Conservation (phyloP, 2,888 invertebrate genomes). For the Frankliniella fusca region DNA sequence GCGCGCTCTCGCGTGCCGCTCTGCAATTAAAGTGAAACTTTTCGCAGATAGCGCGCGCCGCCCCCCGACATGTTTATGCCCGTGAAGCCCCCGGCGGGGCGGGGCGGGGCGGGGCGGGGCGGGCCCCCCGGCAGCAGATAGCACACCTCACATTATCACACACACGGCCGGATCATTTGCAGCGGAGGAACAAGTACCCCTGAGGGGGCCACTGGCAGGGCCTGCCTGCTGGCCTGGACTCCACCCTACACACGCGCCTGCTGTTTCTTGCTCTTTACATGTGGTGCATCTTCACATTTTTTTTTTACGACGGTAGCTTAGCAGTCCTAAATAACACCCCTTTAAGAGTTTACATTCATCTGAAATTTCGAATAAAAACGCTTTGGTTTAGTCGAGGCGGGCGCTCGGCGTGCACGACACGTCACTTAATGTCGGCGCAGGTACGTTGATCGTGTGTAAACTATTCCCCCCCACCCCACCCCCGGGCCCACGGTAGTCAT, state of each 20-base stretch:
- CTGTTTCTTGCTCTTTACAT: not conserved
- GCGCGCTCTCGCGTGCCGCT: not conserved
- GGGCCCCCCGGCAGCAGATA: not conserved
- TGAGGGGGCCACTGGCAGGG: not conserved
- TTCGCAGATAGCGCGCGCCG: not conserved
- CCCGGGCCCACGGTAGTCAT: not conserved
- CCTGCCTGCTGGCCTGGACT: not conserved
- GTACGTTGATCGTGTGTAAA: too few relatives aligned
- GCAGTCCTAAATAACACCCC: too few relatives aligned
- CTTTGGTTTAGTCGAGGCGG: too few relatives aligned
- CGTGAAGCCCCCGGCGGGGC: not conserved
- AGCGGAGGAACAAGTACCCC: not conserved
- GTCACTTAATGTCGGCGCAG: too few relatives aligned
- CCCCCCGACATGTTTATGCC: not conserved
- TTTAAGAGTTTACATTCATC: too few relatives aligned
- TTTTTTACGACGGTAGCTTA: not conserved
- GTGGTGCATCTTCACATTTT: not conserved
- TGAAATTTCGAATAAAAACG: too few relatives aligned
- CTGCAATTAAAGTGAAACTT: conserved; percentile 16
- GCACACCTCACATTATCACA: not conserved
- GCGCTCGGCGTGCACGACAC: too few relatives aligned
- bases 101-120: too few relatives aligned
- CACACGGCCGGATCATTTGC: not conserved
- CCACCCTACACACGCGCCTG: not conserved
- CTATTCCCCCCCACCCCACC: not conserved